These are phyloP conservation scores for Pedicia rivosa DNA, from an alignment of 2,888 invertebrate species.

Conservation along the genomic window DNA sequence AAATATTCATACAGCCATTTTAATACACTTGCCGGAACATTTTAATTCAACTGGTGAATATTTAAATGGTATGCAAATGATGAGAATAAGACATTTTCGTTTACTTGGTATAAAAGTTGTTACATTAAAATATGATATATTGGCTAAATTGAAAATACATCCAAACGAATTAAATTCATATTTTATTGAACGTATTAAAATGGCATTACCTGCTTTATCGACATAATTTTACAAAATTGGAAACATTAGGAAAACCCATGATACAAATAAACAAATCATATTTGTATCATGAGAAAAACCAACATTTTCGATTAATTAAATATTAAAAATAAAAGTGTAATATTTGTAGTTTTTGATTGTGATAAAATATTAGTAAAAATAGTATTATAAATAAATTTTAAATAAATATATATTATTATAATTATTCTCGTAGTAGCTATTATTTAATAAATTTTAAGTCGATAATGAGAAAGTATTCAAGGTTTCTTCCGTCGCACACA, in stretches of 20 bases:
- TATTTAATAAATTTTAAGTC: no score
- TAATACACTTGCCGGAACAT: constrained; percentile 48
- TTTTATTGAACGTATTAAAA: constrained; percentile 31
- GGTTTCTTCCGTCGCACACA: no score
- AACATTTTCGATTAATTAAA: no score
- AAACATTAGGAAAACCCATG: not conserved
- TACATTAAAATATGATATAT: constrained; percentile 36
- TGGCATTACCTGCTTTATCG: constrained; percentile 17
- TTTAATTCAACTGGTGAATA: constrained; percentile 39
- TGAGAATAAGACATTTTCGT: constrained; percentile 44
- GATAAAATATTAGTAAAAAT: not conserved
- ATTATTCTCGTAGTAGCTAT: no score
- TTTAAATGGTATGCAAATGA: constrained; percentile 43
- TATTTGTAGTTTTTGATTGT: not conserved
- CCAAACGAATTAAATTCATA: constrained; percentile 35
- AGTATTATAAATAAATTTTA: not conserved
- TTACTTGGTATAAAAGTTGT: constrained; percentile 45
- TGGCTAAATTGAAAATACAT: constrained; percentile 35
- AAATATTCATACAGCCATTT: constrained; percentile 36
- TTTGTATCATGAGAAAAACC: no score
- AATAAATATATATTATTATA: no score
- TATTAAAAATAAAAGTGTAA: not conserved
- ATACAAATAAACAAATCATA: not conserved
- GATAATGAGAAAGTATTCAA: no score
- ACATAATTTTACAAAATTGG: not conserved